phyloP scores from a whole-genome alignment of 2,888 invertebrate species.

The Dioctria rufipes region DNA sequence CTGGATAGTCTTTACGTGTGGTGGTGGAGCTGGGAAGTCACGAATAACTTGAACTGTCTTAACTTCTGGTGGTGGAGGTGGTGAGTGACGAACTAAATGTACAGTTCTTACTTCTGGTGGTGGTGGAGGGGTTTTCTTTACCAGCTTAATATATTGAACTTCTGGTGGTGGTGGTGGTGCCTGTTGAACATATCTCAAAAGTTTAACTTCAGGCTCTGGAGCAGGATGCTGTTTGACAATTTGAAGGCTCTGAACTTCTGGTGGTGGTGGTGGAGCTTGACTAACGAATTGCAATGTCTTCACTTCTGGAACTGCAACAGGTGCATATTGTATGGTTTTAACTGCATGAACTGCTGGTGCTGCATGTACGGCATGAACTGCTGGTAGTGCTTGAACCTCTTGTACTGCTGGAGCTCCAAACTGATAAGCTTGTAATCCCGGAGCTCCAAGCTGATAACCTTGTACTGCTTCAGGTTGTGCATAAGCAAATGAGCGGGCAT shows the following conservation, averaged over 20 bases:
- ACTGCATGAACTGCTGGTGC: conserved; percentile 16
- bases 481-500: neutral
- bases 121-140: conserved; percentile 33
- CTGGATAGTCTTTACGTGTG: conserved; percentile 32
- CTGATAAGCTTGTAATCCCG: neutral
- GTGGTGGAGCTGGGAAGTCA: conserved; percentile 44
- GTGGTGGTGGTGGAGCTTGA: conserved; percentile 18
- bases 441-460: neutral
- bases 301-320: conserved; percentile 31
- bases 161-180: conserved; percentile 52
- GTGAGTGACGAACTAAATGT: conserved; percentile 29
- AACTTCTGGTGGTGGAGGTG: conserved; percentile 45
- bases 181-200: conserved; percentile 43
- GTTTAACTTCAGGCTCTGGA: conserved; percentile 32
- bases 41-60: conserved; percentile 36
- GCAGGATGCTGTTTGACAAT: conserved; percentile 29
- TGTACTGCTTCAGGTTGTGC: conserved; percentile 4
- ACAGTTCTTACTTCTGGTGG: conserved; percentile 46
- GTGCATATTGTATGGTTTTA: conserved; percentile 6
- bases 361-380: neutral
- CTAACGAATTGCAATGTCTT: conserved; percentile 35
- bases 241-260: conserved; percentile 33
- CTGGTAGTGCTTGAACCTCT: conserved; percentile 6
- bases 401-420: neutral
- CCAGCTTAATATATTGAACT: conserved; percentile 34